A percentile compares a stretch with the other conserved stretches of the same genome.
Evolutionary conservation across 2,113 vertebrate species (phyloP).

Genomic region (Herpailurus yagouaroundi): DNA sequence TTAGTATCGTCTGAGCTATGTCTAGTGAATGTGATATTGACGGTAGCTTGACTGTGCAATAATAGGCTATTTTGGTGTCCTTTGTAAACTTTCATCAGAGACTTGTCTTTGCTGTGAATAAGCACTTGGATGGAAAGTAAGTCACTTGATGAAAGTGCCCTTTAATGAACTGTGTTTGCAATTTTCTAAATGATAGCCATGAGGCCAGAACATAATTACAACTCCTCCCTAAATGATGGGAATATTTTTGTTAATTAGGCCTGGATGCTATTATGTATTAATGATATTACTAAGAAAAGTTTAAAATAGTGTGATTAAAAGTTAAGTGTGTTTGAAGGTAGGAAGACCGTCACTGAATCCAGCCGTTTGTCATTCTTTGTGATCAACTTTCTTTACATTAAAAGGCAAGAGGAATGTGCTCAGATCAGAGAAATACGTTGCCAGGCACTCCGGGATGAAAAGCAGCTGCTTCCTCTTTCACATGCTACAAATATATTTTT

Average conservation of each 20-base stretch:
- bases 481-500: background rate
- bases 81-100: background rate
- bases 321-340: background rate
- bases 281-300: constrained; percentile 19
- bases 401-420: constrained; percentile 5
- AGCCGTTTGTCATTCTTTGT: background rate
- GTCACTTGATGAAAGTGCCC: background rate
- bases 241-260: constrained; percentile 39
- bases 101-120: background rate
- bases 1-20: background rate
- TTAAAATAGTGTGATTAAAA: constrained; percentile 57
- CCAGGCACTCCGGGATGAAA: background rate
- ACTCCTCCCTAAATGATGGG: background rate
- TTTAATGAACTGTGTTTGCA: constrained; percentile 50
- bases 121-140: background rate
- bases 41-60: background rate
- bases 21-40: background rate
- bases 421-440: background rate
- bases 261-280: constrained; percentile 34
- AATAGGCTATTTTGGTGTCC: background rate
- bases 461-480: background rate
- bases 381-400: constrained; percentile 24
- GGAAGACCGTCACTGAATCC: background rate
- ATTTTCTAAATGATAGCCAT: constrained; percentile 50
- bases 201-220: background rate